A percentile compares a stretch with the other conserved stretches of the same genome.
Evolutionary conservation across 2,797 vertebrate genomes (phyloP).

Genomic region (Smutsia gigantea): DNA sequence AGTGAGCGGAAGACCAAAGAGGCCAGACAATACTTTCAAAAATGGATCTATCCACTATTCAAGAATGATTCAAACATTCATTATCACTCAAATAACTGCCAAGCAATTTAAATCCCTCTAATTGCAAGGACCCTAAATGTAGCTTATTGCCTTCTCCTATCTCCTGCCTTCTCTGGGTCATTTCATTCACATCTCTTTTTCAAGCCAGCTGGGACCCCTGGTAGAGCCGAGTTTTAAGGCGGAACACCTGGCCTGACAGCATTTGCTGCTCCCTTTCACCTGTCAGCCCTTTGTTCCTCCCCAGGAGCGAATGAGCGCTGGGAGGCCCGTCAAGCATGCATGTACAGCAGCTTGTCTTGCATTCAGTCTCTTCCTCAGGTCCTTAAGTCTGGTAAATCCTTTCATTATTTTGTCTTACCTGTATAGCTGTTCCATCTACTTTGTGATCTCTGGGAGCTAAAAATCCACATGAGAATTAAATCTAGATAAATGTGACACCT

Average conservation of each 20-base stretch:
- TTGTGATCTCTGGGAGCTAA: conserved; percentile 74
- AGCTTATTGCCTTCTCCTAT: conserved; percentile 43
- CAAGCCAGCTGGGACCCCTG: conserved; percentile 67
- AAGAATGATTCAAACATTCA: conserved; percentile 59
- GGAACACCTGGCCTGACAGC: conserved; percentile 65
- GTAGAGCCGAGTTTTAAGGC: background rate
- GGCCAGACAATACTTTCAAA: conserved; percentile 55
- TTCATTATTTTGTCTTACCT: conserved; percentile 56
- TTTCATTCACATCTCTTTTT: conserved; percentile 68
- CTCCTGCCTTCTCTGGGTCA: conserved; percentile 67
- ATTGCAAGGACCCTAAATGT: conserved; percentile 50
- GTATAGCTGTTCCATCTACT: conserved; percentile 50
- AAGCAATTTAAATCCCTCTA: conserved; percentile 56
- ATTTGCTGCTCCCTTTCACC: conserved; percentile 67
- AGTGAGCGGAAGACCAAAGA: background rate
- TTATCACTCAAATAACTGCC: conserved; percentile 65
- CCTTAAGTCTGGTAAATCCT: conserved; percentile 67
- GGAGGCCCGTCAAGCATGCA: conserved; percentile 34
- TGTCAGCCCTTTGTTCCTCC: conserved; percentile 75
- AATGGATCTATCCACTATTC: conserved; percentile 55
- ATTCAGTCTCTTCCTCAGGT: background rate
- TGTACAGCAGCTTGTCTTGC: background rate
- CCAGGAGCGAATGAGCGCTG: background rate
- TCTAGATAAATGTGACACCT: conserved; percentile 51
- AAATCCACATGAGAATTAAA: conserved; percentile 60